These are phyloP conservation scores for Orthonychiurus folsomi DNA, from an alignment of 2,888 invertebrate species.

Conservation along the genomic window DNA sequence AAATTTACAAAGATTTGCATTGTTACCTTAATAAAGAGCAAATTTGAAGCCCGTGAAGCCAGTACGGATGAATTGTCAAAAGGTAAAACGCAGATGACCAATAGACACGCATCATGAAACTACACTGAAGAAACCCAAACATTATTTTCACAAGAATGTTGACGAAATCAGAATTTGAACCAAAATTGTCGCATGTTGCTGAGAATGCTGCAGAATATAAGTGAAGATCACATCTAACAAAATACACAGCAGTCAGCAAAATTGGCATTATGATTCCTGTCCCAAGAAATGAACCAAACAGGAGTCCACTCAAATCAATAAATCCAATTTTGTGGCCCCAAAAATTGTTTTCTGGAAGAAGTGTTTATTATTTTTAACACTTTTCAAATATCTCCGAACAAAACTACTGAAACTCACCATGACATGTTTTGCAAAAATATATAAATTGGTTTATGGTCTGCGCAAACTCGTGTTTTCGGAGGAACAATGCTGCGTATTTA, in stretches of 20 bases:
- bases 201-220: neutral
- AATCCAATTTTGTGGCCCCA: too few species aligned
- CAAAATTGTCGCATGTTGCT: neutral
- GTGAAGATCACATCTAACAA: neutral
- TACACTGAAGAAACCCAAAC: too few species aligned
- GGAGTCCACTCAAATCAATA: neutral
- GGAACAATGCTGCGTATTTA: neutral
- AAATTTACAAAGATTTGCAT: too few species aligned
- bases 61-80: too few species aligned
- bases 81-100: too few species aligned
- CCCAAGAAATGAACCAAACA: neutral
- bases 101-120: too few species aligned
- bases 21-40: too few species aligned
- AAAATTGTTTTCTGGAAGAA: neutral
- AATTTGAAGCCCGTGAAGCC: too few species aligned
- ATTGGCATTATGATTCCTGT: neutral
- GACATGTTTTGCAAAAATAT: neutral
- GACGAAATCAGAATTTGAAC: too few species aligned
- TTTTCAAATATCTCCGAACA: neutral
- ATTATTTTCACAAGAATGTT: too few species aligned
- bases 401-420: neutral
- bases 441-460: neutral
- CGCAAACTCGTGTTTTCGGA: neutral
- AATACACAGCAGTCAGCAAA: neutral
- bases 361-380: neutral